Conservation (phyloP, 1,140 invertebrate genomes). For the Ceratina australensis region DNA sequence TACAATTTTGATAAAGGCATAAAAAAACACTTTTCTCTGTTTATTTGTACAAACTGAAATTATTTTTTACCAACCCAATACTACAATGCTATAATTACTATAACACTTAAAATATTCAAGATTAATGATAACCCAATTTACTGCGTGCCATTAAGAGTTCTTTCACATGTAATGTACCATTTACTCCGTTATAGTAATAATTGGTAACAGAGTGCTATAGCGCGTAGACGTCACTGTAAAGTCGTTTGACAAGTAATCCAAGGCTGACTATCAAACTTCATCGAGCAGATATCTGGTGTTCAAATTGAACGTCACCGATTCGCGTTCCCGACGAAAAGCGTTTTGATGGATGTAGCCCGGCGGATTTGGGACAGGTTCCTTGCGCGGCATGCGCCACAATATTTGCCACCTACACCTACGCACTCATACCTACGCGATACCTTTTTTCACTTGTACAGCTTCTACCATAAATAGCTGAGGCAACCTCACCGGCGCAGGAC, state of each 20-base stretch:
- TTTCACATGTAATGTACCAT: too few relatives aligned
- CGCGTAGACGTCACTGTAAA: background rate
- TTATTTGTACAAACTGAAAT: too few relatives aligned
- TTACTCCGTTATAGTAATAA: too few relatives aligned
- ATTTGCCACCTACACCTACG: conserved; percentile 31
- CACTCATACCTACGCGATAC: too few relatives aligned
- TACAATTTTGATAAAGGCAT: too few relatives aligned
- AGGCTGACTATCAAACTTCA: conserved; percentile 22
- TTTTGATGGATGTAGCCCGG: conserved; percentile 55
- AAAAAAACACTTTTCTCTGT: too few relatives aligned
- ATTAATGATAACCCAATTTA: too few relatives aligned
- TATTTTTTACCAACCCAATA: too few relatives aligned
- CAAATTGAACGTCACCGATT: conserved; percentile 61
- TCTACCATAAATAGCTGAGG: background rate
- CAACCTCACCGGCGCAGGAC: background rate
- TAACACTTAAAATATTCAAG: too few relatives aligned
- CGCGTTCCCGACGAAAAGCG: conserved; percentile 33
- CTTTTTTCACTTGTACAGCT: conserved; percentile 2
- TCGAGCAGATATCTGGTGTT: conserved; percentile 20
- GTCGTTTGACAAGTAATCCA: conserved; percentile 22
- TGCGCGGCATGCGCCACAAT: conserved; percentile 44
- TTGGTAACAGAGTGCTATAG: too few relatives aligned
- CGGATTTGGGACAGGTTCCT: conserved; percentile 39
- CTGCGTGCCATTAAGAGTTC: too few relatives aligned
- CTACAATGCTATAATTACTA: too few relatives aligned